These are phyloP conservation scores for Luscinia megarhynchos DNA, from an alignment of 2,797 vertebrate genomes.

Conservation along the genomic window DNA sequence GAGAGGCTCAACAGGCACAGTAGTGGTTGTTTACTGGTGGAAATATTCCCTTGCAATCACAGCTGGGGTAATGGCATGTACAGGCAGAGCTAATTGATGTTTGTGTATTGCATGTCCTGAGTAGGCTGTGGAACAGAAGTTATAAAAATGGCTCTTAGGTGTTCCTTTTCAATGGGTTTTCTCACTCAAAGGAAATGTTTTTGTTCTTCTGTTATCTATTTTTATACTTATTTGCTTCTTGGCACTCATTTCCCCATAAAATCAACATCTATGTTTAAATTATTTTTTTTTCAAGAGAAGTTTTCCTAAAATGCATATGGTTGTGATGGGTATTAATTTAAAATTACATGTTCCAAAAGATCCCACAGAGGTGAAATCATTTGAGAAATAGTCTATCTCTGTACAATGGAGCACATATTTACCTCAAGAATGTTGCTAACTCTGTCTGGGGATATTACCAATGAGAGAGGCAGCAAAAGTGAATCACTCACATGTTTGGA, in stretches of 20 bases:
- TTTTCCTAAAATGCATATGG: neutral
- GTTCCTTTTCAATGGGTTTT: neutral
- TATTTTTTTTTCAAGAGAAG: neutral
- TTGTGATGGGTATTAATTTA: constrained; percentile 27
- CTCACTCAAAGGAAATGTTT: neutral
- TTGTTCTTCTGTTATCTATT: neutral
- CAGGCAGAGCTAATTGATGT: neutral
- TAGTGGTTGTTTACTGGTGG: neutral
- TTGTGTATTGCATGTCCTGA: neutral
- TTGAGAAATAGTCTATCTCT: neutral
- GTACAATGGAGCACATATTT: neutral
- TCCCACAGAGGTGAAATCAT: neutral
- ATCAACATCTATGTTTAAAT: constrained; percentile 18
- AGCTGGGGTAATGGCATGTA: neutral
- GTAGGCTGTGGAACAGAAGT: neutral
- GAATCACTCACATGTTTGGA: neutral
- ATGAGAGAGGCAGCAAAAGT: neutral
- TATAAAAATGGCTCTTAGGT: neutral
- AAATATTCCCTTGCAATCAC: neutral
- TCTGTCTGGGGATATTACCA: neutral
- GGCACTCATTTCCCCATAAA: constrained; percentile 27
- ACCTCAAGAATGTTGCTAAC: neutral
- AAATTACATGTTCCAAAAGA: neutral
- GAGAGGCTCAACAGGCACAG: neutral
- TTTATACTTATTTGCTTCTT: constrained; percentile 18